These are phyloP conservation scores for Diacarnus erythraeanus DNA, from an alignment of 37 sponge, comb jelly and placozoan species.

Conservation along the genomic window DNA sequence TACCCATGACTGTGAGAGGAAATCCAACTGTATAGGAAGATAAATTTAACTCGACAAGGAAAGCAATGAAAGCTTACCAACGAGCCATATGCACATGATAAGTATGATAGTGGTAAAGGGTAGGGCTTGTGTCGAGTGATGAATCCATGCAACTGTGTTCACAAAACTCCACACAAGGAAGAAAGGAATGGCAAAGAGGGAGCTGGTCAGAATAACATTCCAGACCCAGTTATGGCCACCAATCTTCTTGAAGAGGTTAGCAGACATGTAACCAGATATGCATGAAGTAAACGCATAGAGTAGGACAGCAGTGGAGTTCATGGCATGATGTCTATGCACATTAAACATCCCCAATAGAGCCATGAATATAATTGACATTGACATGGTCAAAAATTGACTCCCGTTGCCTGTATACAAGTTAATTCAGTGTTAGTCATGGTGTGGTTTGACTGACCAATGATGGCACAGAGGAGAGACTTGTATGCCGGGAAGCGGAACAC, in stretches of 20 bases:
- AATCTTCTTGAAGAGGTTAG: conserved; percentile 70
- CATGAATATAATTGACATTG: conserved; percentile 63
- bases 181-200: conserved; percentile 85
- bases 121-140: conserved; percentile 89
- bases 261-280: conserved; percentile 82
- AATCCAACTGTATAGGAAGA: conserved; percentile 65
- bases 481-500: conserved; percentile 87
- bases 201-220: conserved; percentile 89
- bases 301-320: conserved; percentile 84
- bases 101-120: conserved; percentile 90
- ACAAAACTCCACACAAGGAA: conserved; percentile 87
- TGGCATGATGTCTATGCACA: conserved; percentile 86
- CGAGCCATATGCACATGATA: conserved; percentile 80
- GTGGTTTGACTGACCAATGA: conserved; percentile 61
- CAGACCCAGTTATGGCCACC: conserved; percentile 92
- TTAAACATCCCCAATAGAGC: conserved; percentile 86
- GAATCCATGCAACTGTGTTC: conserved; percentile 86
- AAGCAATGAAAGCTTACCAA: conserved; percentile 38
- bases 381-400: conserved; percentile 70
- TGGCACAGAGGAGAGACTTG: conserved; percentile 70
- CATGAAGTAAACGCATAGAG: conserved; percentile 94
- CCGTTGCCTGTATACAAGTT: conserved; percentile 71
- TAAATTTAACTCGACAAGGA: too few relatives aligned
- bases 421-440: too few relatives aligned
- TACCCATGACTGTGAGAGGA: conserved; percentile 90